A percentile compares a stretch with the other conserved stretches of the same genome.
Conservation (phyloP, 23 tunicate genomes). For the Trididemnum clinides region DNA sequence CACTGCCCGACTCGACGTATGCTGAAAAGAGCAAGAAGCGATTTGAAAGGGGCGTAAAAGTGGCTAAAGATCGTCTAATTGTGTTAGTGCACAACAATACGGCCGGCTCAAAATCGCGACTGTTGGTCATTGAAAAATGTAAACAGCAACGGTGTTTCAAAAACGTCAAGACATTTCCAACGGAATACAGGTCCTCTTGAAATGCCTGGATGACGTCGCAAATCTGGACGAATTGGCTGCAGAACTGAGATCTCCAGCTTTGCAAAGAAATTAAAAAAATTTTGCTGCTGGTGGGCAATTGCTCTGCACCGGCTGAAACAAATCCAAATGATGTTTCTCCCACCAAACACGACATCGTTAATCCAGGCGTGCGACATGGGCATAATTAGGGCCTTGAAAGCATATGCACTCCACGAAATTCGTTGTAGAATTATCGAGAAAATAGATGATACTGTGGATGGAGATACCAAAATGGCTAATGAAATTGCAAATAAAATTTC, state of each 20-base stretch:
- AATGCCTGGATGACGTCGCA: constrained; percentile 28
- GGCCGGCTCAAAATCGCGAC: constrained; percentile 32
- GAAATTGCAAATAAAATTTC: constrained; percentile 23
- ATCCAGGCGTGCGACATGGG: constrained; percentile 26
- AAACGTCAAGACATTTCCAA: constrained; percentile 8
- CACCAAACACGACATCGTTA: constrained; percentile 25
- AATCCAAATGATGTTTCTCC: constrained; percentile 1
- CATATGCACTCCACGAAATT: constrained; percentile 17
- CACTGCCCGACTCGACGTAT: constrained; percentile 34
- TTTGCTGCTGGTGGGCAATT: constrained; percentile 13
- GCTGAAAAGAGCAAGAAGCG: constrained; percentile 21
- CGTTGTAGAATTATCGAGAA: constrained; percentile 7
- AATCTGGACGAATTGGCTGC: constrained; percentile 28
- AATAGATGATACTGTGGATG: constrained; percentile 12
- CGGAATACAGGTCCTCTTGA: neutral
- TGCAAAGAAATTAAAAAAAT: constrained; percentile 11
- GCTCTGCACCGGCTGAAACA: constrained; percentile 20
- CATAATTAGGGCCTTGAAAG: constrained; percentile 10
- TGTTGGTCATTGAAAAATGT: constrained; percentile 13
- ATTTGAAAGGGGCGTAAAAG: constrained; percentile 24
- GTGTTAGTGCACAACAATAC: constrained; percentile 15
- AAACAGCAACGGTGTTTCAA: constrained; percentile 23
- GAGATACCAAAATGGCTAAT: constrained; percentile 20
- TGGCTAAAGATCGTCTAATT: constrained; percentile 23
- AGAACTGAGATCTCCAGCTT: constrained; percentile 26